Evolutionary conservation across 2,113 vertebrate species (phyloP).

Genomic region (Panthera uncia): DNA sequence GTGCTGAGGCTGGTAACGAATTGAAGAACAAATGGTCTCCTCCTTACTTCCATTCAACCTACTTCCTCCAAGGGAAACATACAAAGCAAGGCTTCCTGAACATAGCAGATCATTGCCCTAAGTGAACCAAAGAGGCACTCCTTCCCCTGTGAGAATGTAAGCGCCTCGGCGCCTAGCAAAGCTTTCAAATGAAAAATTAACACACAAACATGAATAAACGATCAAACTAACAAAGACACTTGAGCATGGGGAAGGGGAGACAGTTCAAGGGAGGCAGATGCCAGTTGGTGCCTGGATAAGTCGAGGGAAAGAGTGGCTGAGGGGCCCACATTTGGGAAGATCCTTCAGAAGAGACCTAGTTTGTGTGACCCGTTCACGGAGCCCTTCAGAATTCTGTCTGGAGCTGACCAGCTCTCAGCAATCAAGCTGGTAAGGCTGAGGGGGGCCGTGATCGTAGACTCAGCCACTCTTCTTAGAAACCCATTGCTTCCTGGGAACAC

Average conservation of each 20-base stretch:
- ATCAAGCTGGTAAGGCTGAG: not conserved
- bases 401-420: not conserved
- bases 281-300: not conserved
- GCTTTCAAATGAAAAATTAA: not conserved
- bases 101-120: not conserved
- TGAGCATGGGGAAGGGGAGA: not conserved
- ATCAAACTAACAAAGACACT: not conserved
- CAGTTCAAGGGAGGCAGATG: not conserved
- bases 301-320: not conserved
- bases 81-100: not conserved
- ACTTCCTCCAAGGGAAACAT: not conserved
- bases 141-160: not conserved
- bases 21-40: not conserved
- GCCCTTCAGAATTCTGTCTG: not conserved
- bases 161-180: not conserved
- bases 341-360: not conserved
- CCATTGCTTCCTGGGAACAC: not conserved
- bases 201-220: not conserved
- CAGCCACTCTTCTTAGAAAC: not conserved
- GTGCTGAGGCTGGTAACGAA: not conserved
- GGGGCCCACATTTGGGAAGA: not conserved
- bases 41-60: not conserved
- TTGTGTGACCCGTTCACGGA: rapidly evolving
- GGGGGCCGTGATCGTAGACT: not conserved
- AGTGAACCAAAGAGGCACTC: not conserved